Evolutionary conservation across 2,797 vertebrate genomes (phyloP), one percentile per base, ranked within the genome.

Genomic region (Micrastur ruficollis): DNA sequence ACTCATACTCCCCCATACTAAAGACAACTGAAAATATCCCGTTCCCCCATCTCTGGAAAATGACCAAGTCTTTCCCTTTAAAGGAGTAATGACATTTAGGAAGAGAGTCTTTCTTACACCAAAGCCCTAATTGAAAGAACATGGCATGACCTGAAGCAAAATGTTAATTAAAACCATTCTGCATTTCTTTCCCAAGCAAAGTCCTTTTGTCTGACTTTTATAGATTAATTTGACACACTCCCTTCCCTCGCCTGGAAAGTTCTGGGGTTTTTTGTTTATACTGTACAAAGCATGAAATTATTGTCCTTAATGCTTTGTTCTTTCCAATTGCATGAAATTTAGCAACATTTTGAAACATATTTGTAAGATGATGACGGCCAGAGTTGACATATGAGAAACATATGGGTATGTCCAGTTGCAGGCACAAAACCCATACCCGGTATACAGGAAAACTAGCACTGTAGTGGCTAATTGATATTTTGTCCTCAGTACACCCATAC

Each of bases 111-210:
- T 95, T 86, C 73, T 96, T 81, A 95, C 63, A 92, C 81, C 50
- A 82, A 92, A 95, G 50, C 63, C 86, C 83, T 96, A 96, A 95
- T 84, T 96, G 95, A 95, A 97, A 97, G 40, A 97, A 87, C 42
- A 96, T 97, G 94, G 90, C 85, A 94, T 89, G 83, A 97, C 94
- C 95, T 86, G 94, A 89, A 97, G 93, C 87, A 96, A 97, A 97
- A 93, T 44, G 59, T 81, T 96, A 96, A 98, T 97, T 95, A 91
- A 97, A 98, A 96, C 84, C 92, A 95, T 61, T n/a, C 75, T 42
- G 52, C 65, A 58, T 89, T 93, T 95, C 67, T 94, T 91, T 76
- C 90, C 90, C 93, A 87, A 90, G 86, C 83, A 85, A 86, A 71
- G 27, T 66, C 53, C 27, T 68, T 92, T 76, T 92, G 84, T 82